These are phyloP conservation scores for Hermaeophaga mercurialis DNA, from an alignment of 2,888 invertebrate genomes.

Conservation along the genomic window DNA sequence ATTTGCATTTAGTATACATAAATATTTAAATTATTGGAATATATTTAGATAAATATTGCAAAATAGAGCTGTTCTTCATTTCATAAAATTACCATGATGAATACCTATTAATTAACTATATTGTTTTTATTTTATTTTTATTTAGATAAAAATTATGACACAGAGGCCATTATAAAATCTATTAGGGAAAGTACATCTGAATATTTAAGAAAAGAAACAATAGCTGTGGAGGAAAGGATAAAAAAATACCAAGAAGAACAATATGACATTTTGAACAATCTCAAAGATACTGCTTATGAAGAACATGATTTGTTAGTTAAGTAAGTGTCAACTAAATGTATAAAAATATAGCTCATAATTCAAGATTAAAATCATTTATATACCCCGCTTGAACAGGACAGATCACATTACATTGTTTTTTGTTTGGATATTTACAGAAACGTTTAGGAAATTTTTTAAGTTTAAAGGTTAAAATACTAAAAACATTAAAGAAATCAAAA, in stretches of 20 bases:
- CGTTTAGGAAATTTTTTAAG: too few relatives aligned
- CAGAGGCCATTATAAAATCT: conserved; percentile 63
- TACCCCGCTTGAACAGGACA: too few relatives aligned
- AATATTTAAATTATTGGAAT: conserved; percentile 4
- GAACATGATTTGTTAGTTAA: conserved; percentile 54
- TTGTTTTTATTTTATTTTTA: too few relatives aligned
- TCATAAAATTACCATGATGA: too few relatives aligned
- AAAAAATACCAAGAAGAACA: conserved; percentile 76
- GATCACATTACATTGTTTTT: not conserved
- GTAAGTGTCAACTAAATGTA: conserved; percentile 38
- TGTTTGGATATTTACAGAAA: too few relatives aligned
- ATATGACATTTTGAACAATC: conserved; percentile 71
- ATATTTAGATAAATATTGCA: conserved; percentile 4
- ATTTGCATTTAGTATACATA: not conserved
- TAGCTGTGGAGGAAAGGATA: conserved; percentile 75
- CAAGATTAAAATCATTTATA: too few relatives aligned
- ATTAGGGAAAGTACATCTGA: conserved; percentile 72
- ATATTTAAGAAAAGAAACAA: conserved; percentile 71
- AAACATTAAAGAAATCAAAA: too few relatives aligned
- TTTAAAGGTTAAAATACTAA: too few relatives aligned
- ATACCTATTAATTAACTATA: too few relatives aligned
- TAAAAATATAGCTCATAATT: too few relatives aligned
- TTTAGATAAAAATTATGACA: conserved; percentile 59
- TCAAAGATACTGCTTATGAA: conserved; percentile 66
- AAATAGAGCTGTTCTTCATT: too few relatives aligned